Percentiles rank a stretch among this genome's conserved stretches.
phyloP scores from a whole-genome alignment of 2,113 vertebrate species.

The Danio rerio region GRCz12tu NC_133189.1:17267001-17267500 shows the following conservation, averaged over 20 bases:
- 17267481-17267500: conserved; percentile 48
- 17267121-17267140: conserved; percentile 12
- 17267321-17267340: conserved; percentile 61
- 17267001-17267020: not conserved
- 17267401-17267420: not conserved
- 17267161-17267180: conserved; percentile 77
- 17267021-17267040: not conserved
- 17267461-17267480: conserved; percentile 40
- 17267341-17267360: not conserved
- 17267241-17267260: conserved; percentile 66
- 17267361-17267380: conserved; percentile 9
- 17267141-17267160: conserved; percentile 10
- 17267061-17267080: not conserved
- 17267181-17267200: conserved; percentile 87
- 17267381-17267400: conserved; percentile 29
- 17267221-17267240: conserved; percentile 67
- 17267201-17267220: conserved; percentile 84
- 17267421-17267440: not conserved
- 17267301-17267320: conserved; percentile 64
- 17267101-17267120: conserved; percentile 12
- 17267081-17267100: conserved; percentile 28
- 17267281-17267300: conserved; percentile 80
- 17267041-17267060: not conserved
- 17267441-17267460: conserved; percentile 48
- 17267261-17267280: conserved; percentile 71